Conservation (phyloP, 2,113 vertebrate species). For the Columbina picui region DNA sequence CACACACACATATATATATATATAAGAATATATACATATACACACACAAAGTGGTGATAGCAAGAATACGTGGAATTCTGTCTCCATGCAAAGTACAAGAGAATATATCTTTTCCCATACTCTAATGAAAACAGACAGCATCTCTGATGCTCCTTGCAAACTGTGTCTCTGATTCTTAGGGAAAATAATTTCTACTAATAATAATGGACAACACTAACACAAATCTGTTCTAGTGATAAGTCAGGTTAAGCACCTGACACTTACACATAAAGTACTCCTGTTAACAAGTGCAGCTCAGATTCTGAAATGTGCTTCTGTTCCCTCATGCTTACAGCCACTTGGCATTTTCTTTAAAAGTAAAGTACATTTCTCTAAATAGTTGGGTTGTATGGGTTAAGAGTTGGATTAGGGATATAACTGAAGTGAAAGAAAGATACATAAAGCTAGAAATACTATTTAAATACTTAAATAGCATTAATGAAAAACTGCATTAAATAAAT, state of each 20-base stretch:
- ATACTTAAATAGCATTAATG: neutral
- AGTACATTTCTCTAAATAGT: neutral
- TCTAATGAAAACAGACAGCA: neutral
- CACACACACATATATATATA: neutral
- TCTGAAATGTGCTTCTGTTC: neutral
- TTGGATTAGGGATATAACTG: neutral
- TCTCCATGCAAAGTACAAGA: neutral
- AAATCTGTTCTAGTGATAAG: neutral
- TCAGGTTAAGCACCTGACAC: accelerated
- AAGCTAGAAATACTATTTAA: neutral
- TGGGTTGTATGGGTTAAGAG: neutral
- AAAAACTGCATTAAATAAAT: neutral
- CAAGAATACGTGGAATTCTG: neutral
- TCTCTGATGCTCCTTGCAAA: neutral
- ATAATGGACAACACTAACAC: neutral
- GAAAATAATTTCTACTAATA: neutral
- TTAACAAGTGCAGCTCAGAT: neutral
- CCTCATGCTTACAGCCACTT: accelerated
- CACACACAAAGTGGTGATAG: neutral
- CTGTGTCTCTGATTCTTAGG: neutral
- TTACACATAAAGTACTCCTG: neutral
- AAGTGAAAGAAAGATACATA: neutral
- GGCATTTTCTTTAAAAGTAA: neutral
- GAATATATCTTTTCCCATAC: neutral
- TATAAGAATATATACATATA: neutral